Conservation (phyloP, 2,888 invertebrate species). For the Tetheella fluctuosa region DNA sequence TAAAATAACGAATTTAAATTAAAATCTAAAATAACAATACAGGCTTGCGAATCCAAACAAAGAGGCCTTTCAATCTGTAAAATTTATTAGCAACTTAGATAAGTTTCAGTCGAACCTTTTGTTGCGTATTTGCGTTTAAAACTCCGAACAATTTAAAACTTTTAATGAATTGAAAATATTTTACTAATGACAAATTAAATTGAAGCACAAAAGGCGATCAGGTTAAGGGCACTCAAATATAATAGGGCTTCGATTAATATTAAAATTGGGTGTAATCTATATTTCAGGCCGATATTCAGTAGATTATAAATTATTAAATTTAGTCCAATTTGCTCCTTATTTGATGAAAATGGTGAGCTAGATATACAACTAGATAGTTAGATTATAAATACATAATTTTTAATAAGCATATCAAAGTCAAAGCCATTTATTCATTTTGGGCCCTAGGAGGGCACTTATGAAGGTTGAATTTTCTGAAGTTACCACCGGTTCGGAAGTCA, state of each 20-base stretch:
- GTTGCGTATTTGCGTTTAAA: constrained; percentile 7
- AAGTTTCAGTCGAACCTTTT: neutral
- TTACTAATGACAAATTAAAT: constrained; percentile 17
- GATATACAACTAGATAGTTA: neutral
- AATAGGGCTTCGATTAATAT: constrained; percentile 14
- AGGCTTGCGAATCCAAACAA: neutral
- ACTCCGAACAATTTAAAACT: constrained; percentile 12
- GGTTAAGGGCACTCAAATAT: constrained; percentile 13
- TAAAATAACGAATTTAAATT: neutral
- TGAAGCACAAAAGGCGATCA: constrained; percentile 19
- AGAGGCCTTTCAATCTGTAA: neutral
- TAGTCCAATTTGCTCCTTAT: neutral
- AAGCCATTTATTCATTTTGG: too few species aligned
- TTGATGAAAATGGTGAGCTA: neutral
- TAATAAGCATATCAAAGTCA: too few species aligned
- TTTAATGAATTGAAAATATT: constrained; percentile 21
- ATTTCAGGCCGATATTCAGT: neutral
- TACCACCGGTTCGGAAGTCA: too few species aligned
- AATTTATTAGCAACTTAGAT: neutral
- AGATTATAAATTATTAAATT: neutral
- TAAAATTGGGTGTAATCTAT: constrained; percentile 9
- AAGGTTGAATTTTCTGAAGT: too few species aligned
- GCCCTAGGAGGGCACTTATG: too few species aligned
- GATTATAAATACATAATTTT: too few species aligned
- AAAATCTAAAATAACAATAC: neutral